These are phyloP conservation scores for Catocala sponsa DNA, from an alignment of 2,888 invertebrate genomes.

Conservation along the genomic window DNA sequence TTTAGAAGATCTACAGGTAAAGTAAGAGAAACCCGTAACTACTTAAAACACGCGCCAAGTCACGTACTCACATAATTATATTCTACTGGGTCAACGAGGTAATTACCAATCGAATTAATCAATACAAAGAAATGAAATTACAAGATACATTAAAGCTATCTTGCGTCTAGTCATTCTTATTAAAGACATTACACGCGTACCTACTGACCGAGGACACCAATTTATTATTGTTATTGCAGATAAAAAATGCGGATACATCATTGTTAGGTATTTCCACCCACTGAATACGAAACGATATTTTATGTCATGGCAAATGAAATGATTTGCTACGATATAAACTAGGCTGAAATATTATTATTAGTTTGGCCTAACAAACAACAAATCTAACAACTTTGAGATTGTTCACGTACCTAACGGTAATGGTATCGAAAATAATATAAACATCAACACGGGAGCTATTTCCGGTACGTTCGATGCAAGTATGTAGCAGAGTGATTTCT, in stretches of 20 bases:
- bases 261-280: not conserved
- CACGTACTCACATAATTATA: no score
- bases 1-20: no score
- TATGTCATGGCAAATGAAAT: not conserved
- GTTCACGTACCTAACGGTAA: constrained; percentile 87
- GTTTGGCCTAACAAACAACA: no score
- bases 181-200: not conserved
- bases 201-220: not conserved
- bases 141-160: no score
- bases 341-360: no score
- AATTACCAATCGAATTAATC: no score
- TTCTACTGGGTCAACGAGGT: no score
- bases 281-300: constrained; percentile 1
- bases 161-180: not conserved
- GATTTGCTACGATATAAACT: no score
- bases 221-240: constrained; percentile 2
- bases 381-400: not conserved
- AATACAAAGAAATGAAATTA: no score
- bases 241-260: constrained; percentile 1
- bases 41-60: no score
- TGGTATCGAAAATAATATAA: constrained; percentile 92
- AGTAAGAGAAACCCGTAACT: no score
- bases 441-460: constrained; percentile 93
- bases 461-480: constrained; percentile 95
- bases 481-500: constrained; percentile 95